phyloP scores from a whole-genome alignment of 2,113 vertebrate species.

The Burhinus bistriatus region DNA sequence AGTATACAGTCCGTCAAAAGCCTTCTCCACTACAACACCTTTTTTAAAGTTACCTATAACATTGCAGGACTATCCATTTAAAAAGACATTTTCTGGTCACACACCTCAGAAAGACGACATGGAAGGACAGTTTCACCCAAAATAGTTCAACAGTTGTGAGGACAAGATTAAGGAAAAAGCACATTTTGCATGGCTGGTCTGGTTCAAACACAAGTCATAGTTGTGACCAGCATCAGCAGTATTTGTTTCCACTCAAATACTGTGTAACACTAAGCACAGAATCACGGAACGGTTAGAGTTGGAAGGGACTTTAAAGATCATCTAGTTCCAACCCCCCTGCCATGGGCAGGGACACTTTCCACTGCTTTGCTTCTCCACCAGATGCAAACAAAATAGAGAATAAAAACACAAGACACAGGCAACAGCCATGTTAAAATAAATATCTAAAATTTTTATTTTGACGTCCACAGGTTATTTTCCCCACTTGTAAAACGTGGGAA shows the following conservation, averaged over 20 bases:
- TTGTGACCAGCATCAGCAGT: background rate
- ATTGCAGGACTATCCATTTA: background rate
- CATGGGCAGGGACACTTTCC: background rate
- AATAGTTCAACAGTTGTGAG: background rate
- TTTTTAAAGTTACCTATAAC: background rate
- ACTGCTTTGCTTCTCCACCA: background rate
- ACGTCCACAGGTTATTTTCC: background rate
- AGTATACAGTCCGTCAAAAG: background rate
- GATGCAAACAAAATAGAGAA: background rate
- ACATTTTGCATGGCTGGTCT: background rate
- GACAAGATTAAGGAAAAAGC: background rate
- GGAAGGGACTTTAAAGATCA: background rate
- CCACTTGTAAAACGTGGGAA: background rate
- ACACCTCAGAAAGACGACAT: background rate
- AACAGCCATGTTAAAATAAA: background rate
- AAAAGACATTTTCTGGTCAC: background rate
- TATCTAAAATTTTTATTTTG: background rate
- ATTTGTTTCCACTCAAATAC: background rate
- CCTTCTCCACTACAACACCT: background rate
- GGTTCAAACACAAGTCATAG: background rate
- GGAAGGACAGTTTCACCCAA: background rate
- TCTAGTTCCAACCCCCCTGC: background rate
- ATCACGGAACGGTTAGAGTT: background rate
- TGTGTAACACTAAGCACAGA: background rate
- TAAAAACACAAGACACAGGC: background rate